These are phyloP conservation scores for Neotragus moschatus DNA, from an alignment of 2,113 vertebrate species.

Conservation along the genomic window DNA sequence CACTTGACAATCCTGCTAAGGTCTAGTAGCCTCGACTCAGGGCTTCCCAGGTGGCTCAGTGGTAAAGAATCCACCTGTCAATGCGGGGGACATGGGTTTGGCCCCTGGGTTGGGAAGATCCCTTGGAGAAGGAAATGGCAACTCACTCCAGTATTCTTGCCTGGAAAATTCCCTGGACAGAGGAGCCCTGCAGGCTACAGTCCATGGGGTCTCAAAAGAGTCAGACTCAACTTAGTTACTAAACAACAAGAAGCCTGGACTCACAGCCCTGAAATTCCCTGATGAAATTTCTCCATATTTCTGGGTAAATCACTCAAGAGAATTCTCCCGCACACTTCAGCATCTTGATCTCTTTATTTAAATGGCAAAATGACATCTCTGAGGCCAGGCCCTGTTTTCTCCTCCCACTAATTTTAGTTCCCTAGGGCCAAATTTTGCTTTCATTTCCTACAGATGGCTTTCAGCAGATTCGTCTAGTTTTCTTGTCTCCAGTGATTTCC, in stretches of 20 bases:
- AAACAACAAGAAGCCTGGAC: neutral
- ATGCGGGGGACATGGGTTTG: neutral
- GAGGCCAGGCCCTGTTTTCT: neutral
- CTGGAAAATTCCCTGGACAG: neutral
- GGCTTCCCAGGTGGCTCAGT: neutral
- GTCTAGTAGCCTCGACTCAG: neutral
- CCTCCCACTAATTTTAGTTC: neutral
- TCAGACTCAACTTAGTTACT: neutral
- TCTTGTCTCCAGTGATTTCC: neutral
- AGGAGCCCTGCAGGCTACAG: neutral
- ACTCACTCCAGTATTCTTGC: neutral
- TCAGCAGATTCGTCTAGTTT: neutral
- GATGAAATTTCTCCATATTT: neutral
- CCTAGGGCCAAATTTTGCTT: neutral
- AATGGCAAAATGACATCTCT: neutral
- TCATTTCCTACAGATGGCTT: neutral
- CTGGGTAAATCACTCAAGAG: neutral
- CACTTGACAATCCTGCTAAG: neutral
- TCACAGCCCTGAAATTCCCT: neutral
- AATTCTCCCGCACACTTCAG: neutral
- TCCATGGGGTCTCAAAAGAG: neutral
- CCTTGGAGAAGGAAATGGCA: neutral
- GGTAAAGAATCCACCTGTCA: neutral
- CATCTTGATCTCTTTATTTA: neutral
- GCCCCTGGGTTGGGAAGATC: neutral